Evolutionary conservation across 2,888 invertebrate species (phyloP).

Genomic region (Tortrix viridana): DNA sequence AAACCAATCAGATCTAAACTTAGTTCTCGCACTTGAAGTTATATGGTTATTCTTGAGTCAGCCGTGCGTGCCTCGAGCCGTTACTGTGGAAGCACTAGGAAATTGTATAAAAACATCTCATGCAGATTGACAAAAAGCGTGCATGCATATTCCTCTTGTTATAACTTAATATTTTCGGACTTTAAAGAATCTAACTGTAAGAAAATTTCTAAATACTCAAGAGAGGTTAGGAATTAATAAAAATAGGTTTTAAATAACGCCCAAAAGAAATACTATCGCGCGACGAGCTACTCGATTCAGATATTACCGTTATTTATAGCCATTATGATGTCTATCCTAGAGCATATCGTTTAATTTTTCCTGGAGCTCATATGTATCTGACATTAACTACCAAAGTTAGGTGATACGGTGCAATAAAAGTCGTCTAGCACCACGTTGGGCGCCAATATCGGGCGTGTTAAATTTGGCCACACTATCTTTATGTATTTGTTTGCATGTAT

Average conservation of each 20-base stretch:
- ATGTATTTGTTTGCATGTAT: slow-evolving; percentile 24
- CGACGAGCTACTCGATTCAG: slow-evolving; percentile 1
- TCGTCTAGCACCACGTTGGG: slow-evolving; percentile 12
- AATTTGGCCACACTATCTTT: slow-evolving; percentile 12
- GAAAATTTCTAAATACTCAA: no score
- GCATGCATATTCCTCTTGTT: no score
- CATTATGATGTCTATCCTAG: slow-evolving; percentile 7
- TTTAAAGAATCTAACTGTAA: no score
- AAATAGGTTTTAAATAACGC: slow-evolving; percentile 1
- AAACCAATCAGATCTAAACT: slow-evolving; percentile 16
- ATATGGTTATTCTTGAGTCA: neutral
- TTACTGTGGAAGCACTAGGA: neutral
- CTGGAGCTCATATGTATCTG: slow-evolving; percentile 12
- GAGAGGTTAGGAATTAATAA: no score
- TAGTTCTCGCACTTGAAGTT: slow-evolving; percentile 7
- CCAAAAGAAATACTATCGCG: neutral
- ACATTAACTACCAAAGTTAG: slow-evolving; percentile 28
- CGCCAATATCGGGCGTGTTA: slow-evolving; percentile 17
- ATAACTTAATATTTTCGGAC: no score
- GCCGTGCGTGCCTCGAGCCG: neutral
- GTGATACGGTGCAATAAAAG: slow-evolving; percentile 24
- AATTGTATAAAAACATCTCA: no score
- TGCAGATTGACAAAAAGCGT: no score
- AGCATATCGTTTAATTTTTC: slow-evolving; percentile 27
- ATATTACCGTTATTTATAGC: slow-evolving; percentile 32